These are phyloP conservation scores for Cirrhinus mrigala DNA, from an alignment of 2,797 vertebrate species.

Conservation along the genomic window DNA sequence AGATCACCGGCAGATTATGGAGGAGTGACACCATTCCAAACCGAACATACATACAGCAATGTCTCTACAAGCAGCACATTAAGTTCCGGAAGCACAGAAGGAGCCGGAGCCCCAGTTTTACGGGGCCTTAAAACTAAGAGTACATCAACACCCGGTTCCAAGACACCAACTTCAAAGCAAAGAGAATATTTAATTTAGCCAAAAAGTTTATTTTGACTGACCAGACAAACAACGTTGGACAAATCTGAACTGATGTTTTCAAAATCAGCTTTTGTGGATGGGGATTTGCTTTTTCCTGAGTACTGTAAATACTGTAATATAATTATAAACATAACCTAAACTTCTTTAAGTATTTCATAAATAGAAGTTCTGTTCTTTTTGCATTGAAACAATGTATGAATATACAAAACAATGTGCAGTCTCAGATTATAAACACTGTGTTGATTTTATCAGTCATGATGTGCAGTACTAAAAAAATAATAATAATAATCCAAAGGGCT, in stretches of 20 bases:
- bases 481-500: neutral
- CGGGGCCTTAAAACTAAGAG: conserved; percentile 29
- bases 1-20: conserved; percentile 13
- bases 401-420: conserved; percentile 8
- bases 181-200: conserved; percentile 51
- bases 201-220: neutral
- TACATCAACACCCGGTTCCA: neutral
- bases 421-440: neutral
- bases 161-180: conserved; percentile 15
- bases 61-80: conserved; percentile 12
- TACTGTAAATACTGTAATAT: conserved; percentile 32
- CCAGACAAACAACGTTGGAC: neutral
- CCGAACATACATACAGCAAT: conserved; percentile 1
- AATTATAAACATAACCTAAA: conserved; percentile 11
- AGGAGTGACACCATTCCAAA: conserved; percentile 17
- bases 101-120: neutral
- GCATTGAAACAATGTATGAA: neutral
- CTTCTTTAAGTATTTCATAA: neutral
- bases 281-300: neutral
- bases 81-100: neutral
- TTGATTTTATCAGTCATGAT: neutral
- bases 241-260: neutral
- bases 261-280: neutral
- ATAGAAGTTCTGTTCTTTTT: neutral
- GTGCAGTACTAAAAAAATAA: neutral